Evolutionary conservation across 2,113 vertebrate species (phyloP), one percentile per base, ranked within the genome.

Genomic region (Pyxicephalus adspersus): DNA sequence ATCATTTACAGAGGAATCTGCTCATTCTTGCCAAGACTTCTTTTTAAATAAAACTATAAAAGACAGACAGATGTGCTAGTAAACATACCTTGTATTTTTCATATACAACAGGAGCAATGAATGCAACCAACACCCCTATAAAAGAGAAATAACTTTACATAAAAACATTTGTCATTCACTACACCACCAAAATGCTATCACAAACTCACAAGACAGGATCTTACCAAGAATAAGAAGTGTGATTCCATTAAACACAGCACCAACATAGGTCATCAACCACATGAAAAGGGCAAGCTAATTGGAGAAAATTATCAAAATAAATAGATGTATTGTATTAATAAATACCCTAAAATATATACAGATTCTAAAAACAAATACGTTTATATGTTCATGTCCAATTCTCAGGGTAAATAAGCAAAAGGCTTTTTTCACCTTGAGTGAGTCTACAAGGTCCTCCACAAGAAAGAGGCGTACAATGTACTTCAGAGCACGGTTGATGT

Each of bases 231-330:
- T 97, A 84, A 97, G 94, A 52, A 97, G 92, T 81, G 96, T 97
- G 90, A 97, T 96, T 58, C 96, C 96, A 57, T 97, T 97, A 87
- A 97, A 97, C 74, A 96, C 94, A 0, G 95, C 95, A 58, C 96
- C 95, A 0, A 97, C 94, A 5, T 97, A 97, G 38, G 96, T 97
- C 89, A 96, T 86, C 86, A 97, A 88, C 95, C 96, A 97, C 96
- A 97, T 96, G 87, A 93, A 92, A 77, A 97, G 95, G 28, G 95
- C 96, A 87, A 97, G 90, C 96, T 97, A 90, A 25, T 72, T 2
- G 5, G 29, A 73, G 83, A 57, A 67, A 9, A 66, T 61, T 26
- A 73, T n/a, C 38, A 75, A 38, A 29, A 8, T 17, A 13, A 18
- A 13, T 15, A 23, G 18, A 4, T 25, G 19, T 15, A 0, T 31